A percentile compares a stretch with the other conserved stretches of the same genome.
Evolutionary conservation across 2,797 vertebrate species (phyloP).

Genomic region (Phoxinus dragarum): DNA sequence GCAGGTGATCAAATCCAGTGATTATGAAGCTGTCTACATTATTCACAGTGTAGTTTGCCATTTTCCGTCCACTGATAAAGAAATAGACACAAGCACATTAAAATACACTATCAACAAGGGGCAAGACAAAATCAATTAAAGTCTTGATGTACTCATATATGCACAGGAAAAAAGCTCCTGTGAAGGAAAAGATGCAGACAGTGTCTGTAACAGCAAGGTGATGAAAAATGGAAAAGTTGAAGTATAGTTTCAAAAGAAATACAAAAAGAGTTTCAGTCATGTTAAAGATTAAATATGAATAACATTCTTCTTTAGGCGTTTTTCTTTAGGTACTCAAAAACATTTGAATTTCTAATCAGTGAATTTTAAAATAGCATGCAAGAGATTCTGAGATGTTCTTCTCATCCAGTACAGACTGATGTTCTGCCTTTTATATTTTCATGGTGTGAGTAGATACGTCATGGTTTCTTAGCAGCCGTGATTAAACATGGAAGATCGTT

Average conservation of each 20-base stretch:
- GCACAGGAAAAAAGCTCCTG: constrained; percentile 18
- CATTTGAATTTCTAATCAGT: neutral
- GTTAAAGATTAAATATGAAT: neutral
- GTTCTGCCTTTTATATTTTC: constrained; percentile 14
- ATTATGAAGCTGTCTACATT: constrained; percentile 56
- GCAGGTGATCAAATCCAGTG: constrained; percentile 56
- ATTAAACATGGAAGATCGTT: neutral
- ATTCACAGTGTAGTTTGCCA: constrained; percentile 49
- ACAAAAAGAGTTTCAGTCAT: constrained; percentile 33
- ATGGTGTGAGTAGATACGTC: neutral
- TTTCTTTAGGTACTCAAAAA: neutral
- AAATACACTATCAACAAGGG: neutral
- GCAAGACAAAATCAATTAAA: neutral
- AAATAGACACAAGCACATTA: neutral
- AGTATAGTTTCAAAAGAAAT: neutral
- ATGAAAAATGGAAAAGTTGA: neutral
- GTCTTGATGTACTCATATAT: neutral
- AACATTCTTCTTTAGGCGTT: neutral
- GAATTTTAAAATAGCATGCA: neutral
- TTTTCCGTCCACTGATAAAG: constrained; percentile 1
- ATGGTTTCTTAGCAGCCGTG: neutral
- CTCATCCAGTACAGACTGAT: neutral
- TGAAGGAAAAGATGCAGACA: constrained; percentile 28
- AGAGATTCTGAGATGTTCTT: neutral
- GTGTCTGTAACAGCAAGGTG: neutral